These are phyloP conservation scores for Ardeotis arabs DNA, from an alignment of 2,113 vertebrate species.

Conservation along the genomic window DNA sequence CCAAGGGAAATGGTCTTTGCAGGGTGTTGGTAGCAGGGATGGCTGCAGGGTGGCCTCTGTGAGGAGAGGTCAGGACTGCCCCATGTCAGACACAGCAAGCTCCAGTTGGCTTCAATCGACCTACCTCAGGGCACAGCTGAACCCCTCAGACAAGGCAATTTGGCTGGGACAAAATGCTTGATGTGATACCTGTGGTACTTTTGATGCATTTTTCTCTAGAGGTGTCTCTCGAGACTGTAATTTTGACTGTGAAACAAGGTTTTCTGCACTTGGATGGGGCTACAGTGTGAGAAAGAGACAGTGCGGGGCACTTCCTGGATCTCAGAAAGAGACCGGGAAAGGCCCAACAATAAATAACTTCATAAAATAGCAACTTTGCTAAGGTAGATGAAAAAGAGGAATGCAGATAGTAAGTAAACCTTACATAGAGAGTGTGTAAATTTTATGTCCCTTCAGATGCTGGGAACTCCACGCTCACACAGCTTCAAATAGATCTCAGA, in stretches of 20 bases:
- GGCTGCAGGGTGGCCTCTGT: no score
- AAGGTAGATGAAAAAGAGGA: background rate
- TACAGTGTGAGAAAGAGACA: background rate
- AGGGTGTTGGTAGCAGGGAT: no score
- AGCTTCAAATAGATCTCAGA: background rate
- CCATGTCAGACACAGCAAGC: fast-evolving
- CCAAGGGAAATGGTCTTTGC: background rate
- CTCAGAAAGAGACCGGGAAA: background rate
- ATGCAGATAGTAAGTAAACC: background rate
- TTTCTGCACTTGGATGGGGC: background rate
- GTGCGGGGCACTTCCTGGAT: background rate
- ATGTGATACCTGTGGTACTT: background rate
- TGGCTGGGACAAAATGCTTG: background rate
- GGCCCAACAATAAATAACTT: background rate
- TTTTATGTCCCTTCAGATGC: background rate
- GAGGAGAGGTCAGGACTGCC: background rate
- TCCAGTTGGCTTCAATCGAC: fast-evolving
- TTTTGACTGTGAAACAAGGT: background rate
- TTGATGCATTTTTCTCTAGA: background rate
- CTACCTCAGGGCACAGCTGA: fast-evolving
- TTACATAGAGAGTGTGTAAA: fast-evolving
- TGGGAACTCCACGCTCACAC: fast-evolving
- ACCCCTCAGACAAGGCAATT: fast-evolving
- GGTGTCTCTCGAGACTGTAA: background rate
- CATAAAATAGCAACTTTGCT: background rate